A percentile compares a stretch with the other conserved stretches of the same genome.
phyloP scores from a whole-genome alignment of 2,888 invertebrate genomes.

The Alloscopus bannaensis region DNA sequence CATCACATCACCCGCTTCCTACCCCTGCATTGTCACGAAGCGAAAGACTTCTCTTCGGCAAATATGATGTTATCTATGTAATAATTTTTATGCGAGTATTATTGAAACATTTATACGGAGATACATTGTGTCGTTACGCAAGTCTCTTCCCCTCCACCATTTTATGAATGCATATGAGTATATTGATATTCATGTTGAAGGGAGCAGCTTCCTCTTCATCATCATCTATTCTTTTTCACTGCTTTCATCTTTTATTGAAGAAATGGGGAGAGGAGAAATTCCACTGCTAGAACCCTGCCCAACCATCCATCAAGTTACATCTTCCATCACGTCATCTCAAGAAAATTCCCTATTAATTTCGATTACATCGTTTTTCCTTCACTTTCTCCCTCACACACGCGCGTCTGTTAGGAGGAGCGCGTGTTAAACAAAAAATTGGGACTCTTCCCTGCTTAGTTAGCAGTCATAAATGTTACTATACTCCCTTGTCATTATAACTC shows the following conservation, averaged over 20 bases:
- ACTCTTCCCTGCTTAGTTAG: no score
- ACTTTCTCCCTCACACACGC: constrained; percentile 1
- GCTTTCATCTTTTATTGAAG: constrained; percentile 7
- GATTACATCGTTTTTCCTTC: constrained; percentile 41
- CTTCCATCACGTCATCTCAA: constrained; percentile 33
- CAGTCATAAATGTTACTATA: no score
- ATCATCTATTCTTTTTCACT: constrained; percentile 10
- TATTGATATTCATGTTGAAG: not conserved
- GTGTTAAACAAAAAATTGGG: no score
- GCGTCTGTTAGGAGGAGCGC: not conserved
- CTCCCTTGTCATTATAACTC: no score
- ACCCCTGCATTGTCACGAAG: not conserved
- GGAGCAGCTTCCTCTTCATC: constrained; percentile 9
- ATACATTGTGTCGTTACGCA: no score
- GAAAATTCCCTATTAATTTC: constrained; percentile 55
- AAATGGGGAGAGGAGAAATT: no score
- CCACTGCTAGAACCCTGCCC: not conserved
- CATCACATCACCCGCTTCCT: not conserved
- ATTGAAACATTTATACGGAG: no score
- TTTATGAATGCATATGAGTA: no score
- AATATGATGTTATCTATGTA: no score
- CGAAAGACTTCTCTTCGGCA: no score
- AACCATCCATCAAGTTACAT: constrained; percentile 46
- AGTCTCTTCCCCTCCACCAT: no score
- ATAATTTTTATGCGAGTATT: no score